Base-by-base conservation (phyloP, 2,797 vertebrate genomes). In the Pelochelys cantorii region DNA sequence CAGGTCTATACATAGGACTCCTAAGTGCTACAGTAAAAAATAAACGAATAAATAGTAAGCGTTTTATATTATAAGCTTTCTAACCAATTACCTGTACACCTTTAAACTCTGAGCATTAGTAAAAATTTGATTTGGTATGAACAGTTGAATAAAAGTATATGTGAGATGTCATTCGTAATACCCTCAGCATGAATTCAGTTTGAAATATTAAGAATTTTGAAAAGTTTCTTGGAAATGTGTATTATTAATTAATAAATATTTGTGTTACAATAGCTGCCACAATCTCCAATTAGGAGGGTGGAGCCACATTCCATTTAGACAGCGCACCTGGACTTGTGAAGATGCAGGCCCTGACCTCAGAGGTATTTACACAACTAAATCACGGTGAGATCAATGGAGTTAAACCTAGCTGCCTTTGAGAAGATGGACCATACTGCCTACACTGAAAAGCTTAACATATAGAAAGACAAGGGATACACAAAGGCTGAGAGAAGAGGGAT, bases 61-160 rank as follows among this genome's bases (percentile, higher is more conserved):
- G n/a, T n/a, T 65, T 65, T 65, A 65, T 92, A 3, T 92, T 60
- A 88, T 81, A 34, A 83, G 42, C 15, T 90, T 87, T 31, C 48
- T 71, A 87, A 59, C 10, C 92, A 95, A 54, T 90, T 75, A 93
- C 68, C 90, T 55, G 29, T 68, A n/a, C 75, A 83, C n/a, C 34
- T 91, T 9, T 55, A 14, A 54, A 34, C 20, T 77, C 48, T 31
- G 88, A 65, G 13, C 48, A 79, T 87, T 86, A 54, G 52, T 81
- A 53, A 59, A 13, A 53, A 86, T 84, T 83, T 62, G 54, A 27
- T 48, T 71, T 48, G 20, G 59, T 81, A 13, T 25, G 27, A 92
- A 84, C 15, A 90, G 23, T 1, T 48, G 34, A 85, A 80, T 60
- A 88, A 92, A 93, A 95, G 14, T 15, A 84, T 94, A 80, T 10